Conservation (phyloP, 2,113 vertebrate genomes). For the Bubo blakistoni region DNA sequence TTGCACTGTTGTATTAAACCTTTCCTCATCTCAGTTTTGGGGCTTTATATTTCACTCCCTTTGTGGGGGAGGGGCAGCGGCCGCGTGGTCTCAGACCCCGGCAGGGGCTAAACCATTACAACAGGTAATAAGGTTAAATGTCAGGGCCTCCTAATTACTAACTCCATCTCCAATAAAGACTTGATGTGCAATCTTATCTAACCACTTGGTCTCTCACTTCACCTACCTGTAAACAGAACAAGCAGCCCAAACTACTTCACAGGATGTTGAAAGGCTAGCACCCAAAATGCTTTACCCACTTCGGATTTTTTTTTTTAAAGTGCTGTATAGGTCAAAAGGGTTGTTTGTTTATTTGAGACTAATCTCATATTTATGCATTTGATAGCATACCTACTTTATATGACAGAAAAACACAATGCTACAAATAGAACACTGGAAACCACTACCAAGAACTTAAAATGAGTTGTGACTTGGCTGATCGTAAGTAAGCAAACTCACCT, state of each 20-base stretch:
- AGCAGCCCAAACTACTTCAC: not conserved
- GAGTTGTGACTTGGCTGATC: not conserved
- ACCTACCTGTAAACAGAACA: not conserved
- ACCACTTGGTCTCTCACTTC: not conserved
- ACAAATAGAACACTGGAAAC: not conserved
- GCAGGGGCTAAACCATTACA: too few species aligned
- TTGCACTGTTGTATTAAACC: too few species aligned
- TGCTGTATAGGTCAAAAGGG: not conserved
- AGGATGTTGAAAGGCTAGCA: not conserved
- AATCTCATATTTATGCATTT: not conserved
- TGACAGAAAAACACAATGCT: not conserved
- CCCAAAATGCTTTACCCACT: not conserved
- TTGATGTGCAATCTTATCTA: not conserved
- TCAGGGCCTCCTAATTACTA: constrained; percentile 17
- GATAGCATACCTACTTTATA: not conserved
- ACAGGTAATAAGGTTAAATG: not conserved
- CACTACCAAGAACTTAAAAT: not conserved
- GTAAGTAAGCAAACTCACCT: not conserved
- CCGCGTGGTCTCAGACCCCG: too few species aligned
- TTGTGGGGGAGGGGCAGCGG: too few species aligned
- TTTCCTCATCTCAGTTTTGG: too few species aligned
- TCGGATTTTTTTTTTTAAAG: not conserved
- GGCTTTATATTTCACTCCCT: too few species aligned
- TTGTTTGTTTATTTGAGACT: not conserved
- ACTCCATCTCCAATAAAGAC: not conserved